These are phyloP conservation scores for Rhysida immarginata DNA, from an alignment of 1,140 invertebrate species.

Conservation along the genomic window DNA sequence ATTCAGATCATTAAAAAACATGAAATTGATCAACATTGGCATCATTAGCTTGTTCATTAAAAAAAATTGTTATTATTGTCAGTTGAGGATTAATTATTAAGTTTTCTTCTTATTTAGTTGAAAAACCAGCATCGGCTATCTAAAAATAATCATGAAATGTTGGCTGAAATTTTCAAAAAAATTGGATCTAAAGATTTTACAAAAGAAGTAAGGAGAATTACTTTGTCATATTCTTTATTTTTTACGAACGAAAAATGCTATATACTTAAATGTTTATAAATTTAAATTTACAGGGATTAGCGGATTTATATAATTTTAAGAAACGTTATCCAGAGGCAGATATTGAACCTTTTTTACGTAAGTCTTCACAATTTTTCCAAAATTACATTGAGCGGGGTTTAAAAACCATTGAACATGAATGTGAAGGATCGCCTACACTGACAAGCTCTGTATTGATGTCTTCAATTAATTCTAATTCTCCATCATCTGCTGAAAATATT, in stretches of 20 bases:
- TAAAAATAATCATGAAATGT: slow-evolving; percentile 58
- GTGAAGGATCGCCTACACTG: background rate
- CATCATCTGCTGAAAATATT: too few relatives aligned
- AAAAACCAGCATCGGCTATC: slow-evolving; percentile 37
- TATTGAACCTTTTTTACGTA: slow-evolving; percentile 74
- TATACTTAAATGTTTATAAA: slow-evolving; percentile 10
- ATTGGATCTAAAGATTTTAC: slow-evolving; percentile 79
- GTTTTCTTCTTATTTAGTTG: slow-evolving; percentile 4
- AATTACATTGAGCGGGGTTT: slow-evolving; percentile 79
- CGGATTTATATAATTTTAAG: slow-evolving; percentile 77
- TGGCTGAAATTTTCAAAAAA: slow-evolving; percentile 81
- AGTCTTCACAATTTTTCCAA: slow-evolving; percentile 78
- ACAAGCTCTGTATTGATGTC: too few relatives aligned
- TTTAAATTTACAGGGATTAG: slow-evolving; percentile 54
- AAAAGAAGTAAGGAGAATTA: slow-evolving; percentile 44
- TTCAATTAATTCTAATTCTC: too few relatives aligned
- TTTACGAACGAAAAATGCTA: too few relatives aligned
- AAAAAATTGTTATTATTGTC: too few relatives aligned
- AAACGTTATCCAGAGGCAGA: slow-evolving; percentile 78
- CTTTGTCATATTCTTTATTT: too few relatives aligned
- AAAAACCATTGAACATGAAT: background rate
- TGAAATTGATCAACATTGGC: too few relatives aligned
- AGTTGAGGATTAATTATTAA: too few relatives aligned
- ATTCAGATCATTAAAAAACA: too few relatives aligned
- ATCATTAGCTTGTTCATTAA: too few relatives aligned